A percentile compares a stretch with the other conserved stretches of the same genome.
Conservation (phyloP, 2,113 vertebrate genomes). For the Myrmecophaga tridactyla region DNA sequence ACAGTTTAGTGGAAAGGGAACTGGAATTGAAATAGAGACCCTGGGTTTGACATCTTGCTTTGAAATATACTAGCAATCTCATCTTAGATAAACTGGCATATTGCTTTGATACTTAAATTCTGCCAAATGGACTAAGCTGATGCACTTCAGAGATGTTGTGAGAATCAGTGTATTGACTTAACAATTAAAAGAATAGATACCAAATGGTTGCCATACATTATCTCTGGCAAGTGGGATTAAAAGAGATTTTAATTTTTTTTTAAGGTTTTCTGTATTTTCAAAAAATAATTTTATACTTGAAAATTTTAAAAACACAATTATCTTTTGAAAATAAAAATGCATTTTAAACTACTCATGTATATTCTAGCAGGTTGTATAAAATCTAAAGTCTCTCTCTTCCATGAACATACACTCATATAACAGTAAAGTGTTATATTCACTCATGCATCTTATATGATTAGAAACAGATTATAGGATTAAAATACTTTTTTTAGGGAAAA, state of each 20-base stretch:
- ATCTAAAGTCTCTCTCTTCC: not conserved
- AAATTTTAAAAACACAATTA: not conserved
- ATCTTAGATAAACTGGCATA: constrained; percentile 9
- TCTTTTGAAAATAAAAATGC: constrained; percentile 23
- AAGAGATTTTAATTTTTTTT: constrained; percentile 27
- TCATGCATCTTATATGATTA: not conserved
- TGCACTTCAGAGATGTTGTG: not conserved
- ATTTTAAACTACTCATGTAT: not conserved
- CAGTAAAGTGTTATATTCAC: not conserved
- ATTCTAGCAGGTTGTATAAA: constrained; percentile 10
- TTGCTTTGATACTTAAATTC: not conserved
- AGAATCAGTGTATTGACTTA: not conserved
- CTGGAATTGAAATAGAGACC: not conserved
- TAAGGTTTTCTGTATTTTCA: not conserved
- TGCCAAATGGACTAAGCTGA: not conserved
- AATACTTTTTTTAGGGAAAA: not conserved
- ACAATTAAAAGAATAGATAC: constrained; percentile 23
- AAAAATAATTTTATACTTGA: not conserved
- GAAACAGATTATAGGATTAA: not conserved
- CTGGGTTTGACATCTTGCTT: not conserved
- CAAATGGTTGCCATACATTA: not conserved
- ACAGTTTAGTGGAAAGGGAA: not conserved
- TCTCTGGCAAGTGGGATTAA: not conserved
- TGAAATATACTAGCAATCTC: not conserved
- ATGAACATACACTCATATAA: not conserved